Evolutionary conservation across 2,888 invertebrate genomes (phyloP), one percentile per base, ranked within the genome.

Genomic region (Tetramorium bicarinatum): DNA sequence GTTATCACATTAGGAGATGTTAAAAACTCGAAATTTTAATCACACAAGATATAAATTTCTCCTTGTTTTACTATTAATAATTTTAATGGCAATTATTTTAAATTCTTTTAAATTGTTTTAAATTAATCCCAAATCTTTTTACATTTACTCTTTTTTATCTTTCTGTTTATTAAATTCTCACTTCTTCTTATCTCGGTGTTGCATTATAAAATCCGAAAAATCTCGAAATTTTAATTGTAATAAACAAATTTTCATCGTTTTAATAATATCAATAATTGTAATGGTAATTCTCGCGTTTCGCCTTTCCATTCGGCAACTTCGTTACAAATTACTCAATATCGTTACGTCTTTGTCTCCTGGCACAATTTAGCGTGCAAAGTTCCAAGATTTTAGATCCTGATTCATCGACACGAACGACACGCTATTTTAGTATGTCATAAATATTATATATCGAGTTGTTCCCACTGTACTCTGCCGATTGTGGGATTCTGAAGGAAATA

Each of bases 201-300:
- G 18, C 44, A 2, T n/a, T 13, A 21, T 9, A 59, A 15, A 13
- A 29, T 59, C 13, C 29, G 29, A 7, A 59, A 59, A 59, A 29
- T 0, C 15, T 59, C 15, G 7, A 59, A 59, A 59, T 59, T 7
- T 29, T 0, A 59, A 15, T 59, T 29, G 29, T 9, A 8, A 9
- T 8, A 8, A 18, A 59, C 3, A 61, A 34, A 34, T 9, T 8
- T 61, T 54, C 11, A 0, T 61, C 9, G 3, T 61, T 15, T 2
- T 61, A 61, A 47, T 47, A 67, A 47, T 29, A 67, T n/a, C n/a
- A n/a, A n/a, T n/a, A n/a, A n/a, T n/a, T 61, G 1, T 38, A 62
- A 38, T 38, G 41, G 41, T 6, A 21, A 64, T 3, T 64, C n/a
- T 59, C 8, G 13, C 15, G 15, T 54, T 21, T 62, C n/a, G 11